Evolutionary conservation across 2,113 vertebrate genomes (phyloP).

Genomic region (Colinus virginianus): DNA sequence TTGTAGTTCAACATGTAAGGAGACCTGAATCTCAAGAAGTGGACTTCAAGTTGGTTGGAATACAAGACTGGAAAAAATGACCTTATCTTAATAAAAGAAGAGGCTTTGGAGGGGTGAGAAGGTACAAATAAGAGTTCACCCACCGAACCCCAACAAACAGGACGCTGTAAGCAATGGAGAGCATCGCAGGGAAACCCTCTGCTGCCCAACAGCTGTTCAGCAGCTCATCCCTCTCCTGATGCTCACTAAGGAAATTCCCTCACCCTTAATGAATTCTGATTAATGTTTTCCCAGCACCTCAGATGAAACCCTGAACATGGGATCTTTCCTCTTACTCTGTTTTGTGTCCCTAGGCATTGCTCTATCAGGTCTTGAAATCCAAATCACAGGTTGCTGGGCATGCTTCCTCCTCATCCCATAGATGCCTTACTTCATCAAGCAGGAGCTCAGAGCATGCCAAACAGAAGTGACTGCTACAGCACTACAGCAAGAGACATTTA

Average conservation of each 20-base stretch:
- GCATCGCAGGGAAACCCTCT: not conserved
- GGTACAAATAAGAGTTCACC: not conserved
- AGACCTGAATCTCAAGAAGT: not conserved
- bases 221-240: not conserved
- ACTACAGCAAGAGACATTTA: not conserved
- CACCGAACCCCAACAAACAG: not conserved
- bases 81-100: not conserved
- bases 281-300: not conserved
- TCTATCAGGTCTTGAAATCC: not conserved
- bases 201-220: not conserved
- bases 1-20: not conserved
- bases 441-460: not conserved
- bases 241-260: slow-evolving; percentile 46
- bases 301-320: not conserved
- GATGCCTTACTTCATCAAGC: not conserved
- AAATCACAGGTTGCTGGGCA: not conserved
- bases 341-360: not conserved
- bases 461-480: not conserved
- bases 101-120: rapidly evolving
- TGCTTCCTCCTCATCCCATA: not conserved
- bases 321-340: not conserved
- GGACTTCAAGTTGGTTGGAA: not conserved
- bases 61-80: not conserved
- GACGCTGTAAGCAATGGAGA: not conserved
- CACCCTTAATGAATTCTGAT: slow-evolving; percentile 23